phyloP scores from a whole-genome alignment of 92 coral and sea anemone genomes.

The Galaxea fascicularis region DNA sequence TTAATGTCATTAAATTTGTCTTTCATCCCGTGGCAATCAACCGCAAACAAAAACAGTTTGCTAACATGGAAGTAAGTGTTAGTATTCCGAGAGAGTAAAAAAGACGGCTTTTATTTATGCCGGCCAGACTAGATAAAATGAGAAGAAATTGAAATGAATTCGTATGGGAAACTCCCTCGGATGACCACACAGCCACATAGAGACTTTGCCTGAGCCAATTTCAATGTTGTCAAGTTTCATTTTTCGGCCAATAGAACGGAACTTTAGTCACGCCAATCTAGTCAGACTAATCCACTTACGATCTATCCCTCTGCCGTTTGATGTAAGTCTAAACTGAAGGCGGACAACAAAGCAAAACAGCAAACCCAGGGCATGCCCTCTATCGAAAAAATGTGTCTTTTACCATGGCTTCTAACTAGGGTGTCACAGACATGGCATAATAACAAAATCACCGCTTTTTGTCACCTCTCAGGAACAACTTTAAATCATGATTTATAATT shows the following conservation, averaged over 20 bases:
- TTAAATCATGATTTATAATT: too few species aligned
- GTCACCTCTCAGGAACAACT: too few species aligned
- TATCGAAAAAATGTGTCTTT: too few species aligned
- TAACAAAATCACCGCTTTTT: too few species aligned
- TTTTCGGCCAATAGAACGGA: not conserved
- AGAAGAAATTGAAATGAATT: not conserved
- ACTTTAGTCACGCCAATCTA: not conserved
- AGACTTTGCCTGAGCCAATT: not conserved
- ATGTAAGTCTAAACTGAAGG: not conserved
- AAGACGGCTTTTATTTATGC: not conserved
- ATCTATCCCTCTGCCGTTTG: not conserved
- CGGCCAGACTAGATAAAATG: not conserved
- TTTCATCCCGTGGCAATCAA: constrained; percentile 27
- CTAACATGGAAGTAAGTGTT: not conserved
- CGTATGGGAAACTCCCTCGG: not conserved
- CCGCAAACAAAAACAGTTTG: constrained; percentile 24
- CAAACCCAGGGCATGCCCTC: not conserved
- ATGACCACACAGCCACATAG: not conserved
- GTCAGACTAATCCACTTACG: not conserved
- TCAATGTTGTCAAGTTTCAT: not conserved
- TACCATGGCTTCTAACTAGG: too few species aligned
- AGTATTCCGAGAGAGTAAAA: not conserved
- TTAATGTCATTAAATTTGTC: not conserved
- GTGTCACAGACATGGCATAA: too few species aligned
- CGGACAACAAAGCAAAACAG: not conserved